These are phyloP conservation scores for Euthynnus affinis DNA, from an alignment of 2,797 vertebrate species.

Conservation along the genomic window DNA sequence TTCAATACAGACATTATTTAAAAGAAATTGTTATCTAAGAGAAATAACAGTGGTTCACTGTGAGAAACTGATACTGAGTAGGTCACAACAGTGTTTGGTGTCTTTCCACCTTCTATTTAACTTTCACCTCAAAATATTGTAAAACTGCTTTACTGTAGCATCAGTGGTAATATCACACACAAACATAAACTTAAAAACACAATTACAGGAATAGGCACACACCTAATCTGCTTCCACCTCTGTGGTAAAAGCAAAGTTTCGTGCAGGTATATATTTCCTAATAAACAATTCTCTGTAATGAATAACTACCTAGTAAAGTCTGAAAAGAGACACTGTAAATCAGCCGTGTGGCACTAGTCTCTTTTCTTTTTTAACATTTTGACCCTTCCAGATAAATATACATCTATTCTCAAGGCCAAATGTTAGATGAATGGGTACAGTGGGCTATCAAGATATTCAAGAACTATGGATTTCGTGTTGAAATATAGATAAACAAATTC, in stretches of 20 bases:
- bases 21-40: background rate
- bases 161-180: background rate
- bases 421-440: too few relatives aligned
- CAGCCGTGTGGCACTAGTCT: background rate
- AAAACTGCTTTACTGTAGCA: background rate
- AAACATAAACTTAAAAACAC: background rate
- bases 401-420: too few relatives aligned
- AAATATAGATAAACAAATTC: background rate
- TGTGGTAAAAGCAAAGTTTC: background rate
- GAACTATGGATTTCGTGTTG: too few relatives aligned
- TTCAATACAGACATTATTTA: too few relatives aligned
- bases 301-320: slow-evolving; percentile 16
- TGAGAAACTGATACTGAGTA: background rate
- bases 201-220: too few relatives aligned
- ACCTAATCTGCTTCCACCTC: background rate
- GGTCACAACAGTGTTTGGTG: background rate
- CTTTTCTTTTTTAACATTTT: too few relatives aligned
- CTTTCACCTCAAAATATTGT: background rate
- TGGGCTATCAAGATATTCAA: too few relatives aligned
- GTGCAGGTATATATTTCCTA: background rate
- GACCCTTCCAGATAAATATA: too few relatives aligned
- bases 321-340: slow-evolving; percentile 19
- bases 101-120: background rate
- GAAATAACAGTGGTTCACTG: background rate
- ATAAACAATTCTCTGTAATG: background rate